phyloP scores from a whole-genome alignment of 2,113 vertebrate species.

The Calonectris borealis region DNA sequence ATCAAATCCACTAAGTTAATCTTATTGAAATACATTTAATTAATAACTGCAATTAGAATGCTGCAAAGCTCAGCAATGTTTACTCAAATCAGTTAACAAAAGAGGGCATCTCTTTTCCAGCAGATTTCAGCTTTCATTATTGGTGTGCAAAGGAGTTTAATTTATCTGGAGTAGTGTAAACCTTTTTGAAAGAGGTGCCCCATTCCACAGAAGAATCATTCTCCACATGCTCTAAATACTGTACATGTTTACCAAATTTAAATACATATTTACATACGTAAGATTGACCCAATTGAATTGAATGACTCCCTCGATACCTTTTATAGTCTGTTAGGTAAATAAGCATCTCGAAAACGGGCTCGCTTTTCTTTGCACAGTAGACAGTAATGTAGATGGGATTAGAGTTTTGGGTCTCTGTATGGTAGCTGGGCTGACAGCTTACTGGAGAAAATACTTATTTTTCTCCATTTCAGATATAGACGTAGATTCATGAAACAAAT shows the following conservation, averaged over 20 bases:
- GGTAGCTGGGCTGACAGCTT: background rate
- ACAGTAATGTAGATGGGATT: background rate
- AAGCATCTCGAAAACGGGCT: background rate
- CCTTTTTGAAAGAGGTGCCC: conserved; percentile 3
- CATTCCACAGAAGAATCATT: background rate
- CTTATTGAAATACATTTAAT: background rate
- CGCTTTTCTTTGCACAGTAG: background rate
- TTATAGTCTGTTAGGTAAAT: conserved; percentile 66
- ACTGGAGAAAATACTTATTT: background rate
- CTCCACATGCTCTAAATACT: conserved; percentile 17
- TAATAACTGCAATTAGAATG: background rate
- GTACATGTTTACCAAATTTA: conserved; percentile 53
- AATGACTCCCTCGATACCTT: conserved; percentile 52
- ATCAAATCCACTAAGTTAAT: background rate
- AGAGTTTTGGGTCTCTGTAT: background rate
- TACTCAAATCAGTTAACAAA: background rate
- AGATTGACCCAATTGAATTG: conserved; percentile 31
- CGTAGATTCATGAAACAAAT: background rate
- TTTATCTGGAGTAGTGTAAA: background rate
- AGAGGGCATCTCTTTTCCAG: background rate
- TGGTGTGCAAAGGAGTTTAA: background rate
- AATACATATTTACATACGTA: conserved; percentile 40
- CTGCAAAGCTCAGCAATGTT: background rate
- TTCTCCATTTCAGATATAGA: background rate
- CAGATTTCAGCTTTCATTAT: background rate